These are phyloP conservation scores for Anoplius nigerrimus DNA, from an alignment of 2,888 invertebrate species.

Conservation along the genomic window DNA sequence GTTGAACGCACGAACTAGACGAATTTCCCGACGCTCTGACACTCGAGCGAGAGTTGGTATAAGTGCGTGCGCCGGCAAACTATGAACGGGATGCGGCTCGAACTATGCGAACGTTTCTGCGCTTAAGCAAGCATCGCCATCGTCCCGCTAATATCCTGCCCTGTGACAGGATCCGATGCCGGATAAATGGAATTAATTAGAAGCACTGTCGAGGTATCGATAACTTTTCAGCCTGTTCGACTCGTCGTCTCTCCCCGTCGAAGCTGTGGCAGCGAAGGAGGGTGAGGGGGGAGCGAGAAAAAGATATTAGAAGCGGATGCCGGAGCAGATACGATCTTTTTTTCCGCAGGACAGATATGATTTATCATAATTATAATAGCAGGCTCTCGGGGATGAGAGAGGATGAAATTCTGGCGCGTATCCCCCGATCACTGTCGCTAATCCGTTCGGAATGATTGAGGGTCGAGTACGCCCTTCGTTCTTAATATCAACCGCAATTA, in stretches of 20 bases:
- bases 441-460: constrained; percentile 56
- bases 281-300: neutral
- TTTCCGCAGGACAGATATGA: neutral
- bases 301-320: neutral
- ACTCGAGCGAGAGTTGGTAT: neutral
- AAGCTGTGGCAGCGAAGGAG: neutral
- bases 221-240: no score
- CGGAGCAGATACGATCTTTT: neutral
- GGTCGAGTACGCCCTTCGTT: constrained; percentile 33
- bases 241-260: no score
- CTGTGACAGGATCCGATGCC: no score
- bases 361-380: constrained; percentile 21
- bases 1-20: constrained; percentile 57
- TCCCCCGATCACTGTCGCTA: constrained; percentile 46
- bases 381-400: neutral
- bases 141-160: no score
- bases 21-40: constrained; percentile 38
- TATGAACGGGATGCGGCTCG: no score
- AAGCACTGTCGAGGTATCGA: no score
- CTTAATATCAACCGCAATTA: constrained; percentile 52
- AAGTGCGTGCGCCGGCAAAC: neutral
- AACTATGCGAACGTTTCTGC: no score
- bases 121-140: no score
- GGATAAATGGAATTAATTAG: no score
- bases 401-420: neutral